phyloP scores from a whole-genome alignment of 2,888 invertebrate species.

The Automeris io region DNA sequence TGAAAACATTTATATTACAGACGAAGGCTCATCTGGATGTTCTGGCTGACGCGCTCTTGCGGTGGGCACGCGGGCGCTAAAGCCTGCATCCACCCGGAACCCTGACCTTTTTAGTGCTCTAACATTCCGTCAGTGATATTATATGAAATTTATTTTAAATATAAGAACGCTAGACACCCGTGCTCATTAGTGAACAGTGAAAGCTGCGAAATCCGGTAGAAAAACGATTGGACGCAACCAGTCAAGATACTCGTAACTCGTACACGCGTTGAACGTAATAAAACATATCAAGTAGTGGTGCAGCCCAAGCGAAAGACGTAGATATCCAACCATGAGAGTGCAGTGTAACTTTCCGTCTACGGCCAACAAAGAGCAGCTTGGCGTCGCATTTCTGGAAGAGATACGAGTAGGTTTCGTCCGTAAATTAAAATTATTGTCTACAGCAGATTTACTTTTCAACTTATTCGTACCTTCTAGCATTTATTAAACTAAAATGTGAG shows the following conservation, averaged over 20 bases:
- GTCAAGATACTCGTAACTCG: slow-evolving; percentile 49
- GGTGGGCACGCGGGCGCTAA: slow-evolving; percentile 97
- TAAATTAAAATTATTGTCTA: slow-evolving; percentile 52
- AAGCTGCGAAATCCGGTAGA: slow-evolving; percentile 52
- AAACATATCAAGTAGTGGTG: slow-evolving; percentile 76
- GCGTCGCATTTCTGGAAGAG: slow-evolving; percentile 39
- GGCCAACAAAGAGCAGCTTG: slow-evolving; percentile 9
- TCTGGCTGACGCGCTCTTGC: slow-evolving; percentile 92
- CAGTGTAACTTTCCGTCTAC: background rate
- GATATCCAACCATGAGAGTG: slow-evolving; percentile 6
- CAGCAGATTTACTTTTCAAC: slow-evolving; percentile 64
- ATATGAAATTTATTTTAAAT: slow-evolving; percentile 44
- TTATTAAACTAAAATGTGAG: slow-evolving; percentile 75
- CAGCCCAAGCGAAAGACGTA: slow-evolving; percentile 56
- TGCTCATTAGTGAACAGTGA: slow-evolving; percentile 52
- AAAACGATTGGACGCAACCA: slow-evolving; percentile 65
- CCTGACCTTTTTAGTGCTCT: slow-evolving; percentile 40
- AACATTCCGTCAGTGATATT: slow-evolving; percentile 49
- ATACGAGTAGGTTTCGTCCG: slow-evolving; percentile 67
- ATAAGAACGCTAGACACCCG: slow-evolving; percentile 41
- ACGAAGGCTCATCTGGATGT: slow-evolving; percentile 97
- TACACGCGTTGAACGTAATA: slow-evolving; percentile 60
- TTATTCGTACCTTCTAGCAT: slow-evolving; percentile 70
- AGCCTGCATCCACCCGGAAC: slow-evolving; percentile 34
- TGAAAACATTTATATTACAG: slow-evolving; percentile 75